These are phyloP conservation scores for Melitaea cinxia DNA, from an alignment of 1,140 invertebrate genomes.

Conservation along the genomic window DNA sequence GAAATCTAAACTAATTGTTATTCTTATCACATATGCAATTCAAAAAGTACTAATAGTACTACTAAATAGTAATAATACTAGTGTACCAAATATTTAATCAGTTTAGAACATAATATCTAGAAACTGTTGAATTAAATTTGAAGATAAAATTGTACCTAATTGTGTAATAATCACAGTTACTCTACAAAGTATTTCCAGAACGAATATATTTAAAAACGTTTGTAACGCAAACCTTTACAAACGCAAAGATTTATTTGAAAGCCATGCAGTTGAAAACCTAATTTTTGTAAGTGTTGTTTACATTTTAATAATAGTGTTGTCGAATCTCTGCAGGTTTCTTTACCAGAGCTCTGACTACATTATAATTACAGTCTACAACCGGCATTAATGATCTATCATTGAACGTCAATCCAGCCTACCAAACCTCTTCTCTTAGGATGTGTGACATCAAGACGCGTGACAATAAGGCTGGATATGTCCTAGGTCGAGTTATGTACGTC, in stretches of 20 bases:
- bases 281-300: neutral
- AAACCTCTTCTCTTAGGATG: neutral
- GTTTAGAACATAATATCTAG: too few species aligned
- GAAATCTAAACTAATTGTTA: too few species aligned
- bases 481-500: neutral
- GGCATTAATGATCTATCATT: neutral
- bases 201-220: neutral
- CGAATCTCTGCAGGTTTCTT: too few species aligned
- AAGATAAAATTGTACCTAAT: neutral
- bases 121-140: too few species aligned
- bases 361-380: too few species aligned
- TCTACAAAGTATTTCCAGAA: neutral
- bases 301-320: too few species aligned
- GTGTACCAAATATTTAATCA: too few species aligned
- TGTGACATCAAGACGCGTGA: slow-evolving; percentile 1
- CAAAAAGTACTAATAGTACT: too few species aligned
- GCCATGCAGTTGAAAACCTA: neutral
- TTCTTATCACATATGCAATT: too few species aligned
- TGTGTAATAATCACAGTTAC: neutral
- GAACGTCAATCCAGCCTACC: neutral
- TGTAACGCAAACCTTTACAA: neutral
- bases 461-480: neutral
- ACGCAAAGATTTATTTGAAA: neutral
- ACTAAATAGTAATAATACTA: too few species aligned
- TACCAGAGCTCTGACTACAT: too few species aligned